Evolutionary conservation across 2,888 invertebrate species (phyloP), one percentile per base, ranked within the genome.

Genomic region (Tetropium fuscum): DNA sequence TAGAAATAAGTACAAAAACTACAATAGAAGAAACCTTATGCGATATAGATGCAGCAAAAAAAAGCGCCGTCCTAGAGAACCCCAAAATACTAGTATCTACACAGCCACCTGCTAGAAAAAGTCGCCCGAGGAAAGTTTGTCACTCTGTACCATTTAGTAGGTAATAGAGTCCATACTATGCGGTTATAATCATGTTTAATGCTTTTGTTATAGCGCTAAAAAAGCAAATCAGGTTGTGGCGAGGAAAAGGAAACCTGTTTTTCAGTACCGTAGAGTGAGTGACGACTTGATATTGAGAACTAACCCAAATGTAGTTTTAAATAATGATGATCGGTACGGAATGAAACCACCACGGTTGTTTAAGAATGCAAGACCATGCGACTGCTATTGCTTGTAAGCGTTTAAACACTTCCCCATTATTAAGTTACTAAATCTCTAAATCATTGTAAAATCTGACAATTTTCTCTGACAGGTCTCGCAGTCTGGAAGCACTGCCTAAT

Each of bases 1-100:
- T 90, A 56, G 89, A 90, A 80, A 83, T 90, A 54, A 84, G 87
- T 2, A 89, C 90, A 0, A 88, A 86, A 74, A 88, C 89, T 1
- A 85, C 87, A 0, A 86, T 90, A 56, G 88, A 89, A 74, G 89
- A 90, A 78, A 84, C 86, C 1, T 60, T 82, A 30, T 76, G 74
- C 53, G 58, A 71, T 30, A 48, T 68, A n/a, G 66, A 67, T 11
- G 63, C 63, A 56, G 40, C 65, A 62, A 22, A 68, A 63, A 11
- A 58, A 72, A 18, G 74, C 69, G 56, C 71, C 78, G 19, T 51
- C 6, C 25, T 62, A 0, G 69, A 82, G 3, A 83, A 82, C 74
- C 82, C 83, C 8, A 84, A 83, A 74, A 69, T 77, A 1, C 75
- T 83, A 32, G 72, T 76, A 47, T 82, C 82, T 10, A 54, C 48